A percentile compares a stretch with the other conserved stretches of the same genome.
Conservation (phyloP, 2,113 vertebrate genomes). For the Nerophis lumbriciformis region DNA sequence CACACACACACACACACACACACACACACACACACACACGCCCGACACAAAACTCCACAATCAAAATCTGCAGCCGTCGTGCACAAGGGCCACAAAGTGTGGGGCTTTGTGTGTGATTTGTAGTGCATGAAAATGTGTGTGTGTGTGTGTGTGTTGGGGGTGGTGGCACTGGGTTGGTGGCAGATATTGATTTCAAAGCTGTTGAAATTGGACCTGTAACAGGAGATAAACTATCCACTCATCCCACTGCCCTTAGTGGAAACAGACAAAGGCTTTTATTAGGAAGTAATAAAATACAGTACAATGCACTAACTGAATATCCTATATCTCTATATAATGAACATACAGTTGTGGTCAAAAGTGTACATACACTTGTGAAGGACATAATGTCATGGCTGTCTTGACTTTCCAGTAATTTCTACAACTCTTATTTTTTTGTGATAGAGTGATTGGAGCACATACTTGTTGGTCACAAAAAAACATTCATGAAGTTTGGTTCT, state of each 20-base stretch:
- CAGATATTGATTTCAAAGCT: slow-evolving; percentile 39
- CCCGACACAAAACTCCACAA: neutral
- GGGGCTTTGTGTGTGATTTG: neutral
- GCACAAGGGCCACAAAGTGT: neutral
- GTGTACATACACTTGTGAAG: too few species aligned
- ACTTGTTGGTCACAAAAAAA: too few species aligned
- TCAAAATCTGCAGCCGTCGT: slow-evolving; percentile 37
- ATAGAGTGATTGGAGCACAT: too few species aligned
- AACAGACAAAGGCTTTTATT: slow-evolving; percentile 65
- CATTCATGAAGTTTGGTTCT: too few species aligned
- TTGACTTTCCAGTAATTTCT: too few species aligned
- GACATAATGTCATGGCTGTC: too few species aligned
- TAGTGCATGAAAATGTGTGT: neutral
- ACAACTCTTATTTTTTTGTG: too few species aligned
- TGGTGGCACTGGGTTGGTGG: slow-evolving; percentile 11
- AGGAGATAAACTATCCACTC: slow-evolving; percentile 37
- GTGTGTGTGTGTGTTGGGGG: neutral
- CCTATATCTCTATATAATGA: neutral
- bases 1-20: slow-evolving; percentile 20
- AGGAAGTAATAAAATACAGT: slow-evolving; percentile 32
- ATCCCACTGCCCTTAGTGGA: slow-evolving; percentile 26
- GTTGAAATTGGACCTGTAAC: slow-evolving; percentile 62
- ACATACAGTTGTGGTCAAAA: too few species aligned
- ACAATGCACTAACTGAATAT: neutral
- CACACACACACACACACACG: slow-evolving; percentile 16